A percentile compares a stretch with the other conserved stretches of the same genome.
Evolutionary conservation across 92 coral and sea anemone species (phyloP).

Genomic region (Diadumene lineata): DNA sequence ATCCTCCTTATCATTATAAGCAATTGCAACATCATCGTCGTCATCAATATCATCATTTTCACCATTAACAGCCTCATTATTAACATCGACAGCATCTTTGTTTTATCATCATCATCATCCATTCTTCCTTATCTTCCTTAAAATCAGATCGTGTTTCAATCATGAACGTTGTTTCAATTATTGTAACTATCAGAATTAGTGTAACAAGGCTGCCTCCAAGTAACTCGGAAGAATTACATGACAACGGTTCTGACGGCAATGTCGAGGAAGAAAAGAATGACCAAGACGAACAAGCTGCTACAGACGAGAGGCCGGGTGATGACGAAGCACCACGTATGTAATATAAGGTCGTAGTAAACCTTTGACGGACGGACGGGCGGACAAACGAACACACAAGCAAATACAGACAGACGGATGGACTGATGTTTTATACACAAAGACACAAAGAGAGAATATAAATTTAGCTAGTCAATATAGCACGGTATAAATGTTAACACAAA

Average conservation of each 20-base stretch:
- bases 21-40: not conserved
- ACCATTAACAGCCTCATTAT: not conserved
- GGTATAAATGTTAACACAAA: no score
- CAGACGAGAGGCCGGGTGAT: not conserved
- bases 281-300: constrained; percentile 21
- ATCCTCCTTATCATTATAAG: not conserved
- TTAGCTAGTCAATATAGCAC: no score
- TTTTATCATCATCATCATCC: not conserved
- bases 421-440: not conserved
- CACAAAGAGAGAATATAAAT: no score
- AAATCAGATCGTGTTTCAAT: no score
- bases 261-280: no score
- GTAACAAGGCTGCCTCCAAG: constrained; percentile 39
- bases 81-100: not conserved
- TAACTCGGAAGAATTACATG: constrained; percentile 35
- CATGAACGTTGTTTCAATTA: no score
- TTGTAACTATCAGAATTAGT: not conserved
- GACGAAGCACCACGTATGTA: constrained; percentile 12
- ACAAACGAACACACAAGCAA: not conserved
- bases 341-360: not conserved
- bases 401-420: not conserved
- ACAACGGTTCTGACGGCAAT: no score
- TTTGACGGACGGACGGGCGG: constrained; percentile 1
- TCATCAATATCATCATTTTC: not conserved
- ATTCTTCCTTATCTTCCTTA: not conserved